These are phyloP conservation scores for Smithornis capensis DNA, from an alignment of 2,113 vertebrate species.

Conservation along the genomic window DNA sequence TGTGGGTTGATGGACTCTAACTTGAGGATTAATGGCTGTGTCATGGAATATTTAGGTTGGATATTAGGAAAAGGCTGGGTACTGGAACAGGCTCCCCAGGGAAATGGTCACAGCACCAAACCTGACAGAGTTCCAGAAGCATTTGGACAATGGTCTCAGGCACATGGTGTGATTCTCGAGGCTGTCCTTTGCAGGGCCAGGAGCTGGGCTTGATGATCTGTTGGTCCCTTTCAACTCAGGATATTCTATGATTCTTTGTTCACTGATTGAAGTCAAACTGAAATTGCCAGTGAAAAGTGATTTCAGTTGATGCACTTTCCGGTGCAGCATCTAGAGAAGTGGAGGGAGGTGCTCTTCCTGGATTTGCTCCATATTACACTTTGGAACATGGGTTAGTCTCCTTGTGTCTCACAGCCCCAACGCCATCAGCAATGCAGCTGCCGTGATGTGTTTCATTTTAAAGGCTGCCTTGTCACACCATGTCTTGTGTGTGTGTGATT, in stretches of 20 bases:
- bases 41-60: not conserved
- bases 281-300: not conserved
- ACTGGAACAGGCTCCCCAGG: not conserved
- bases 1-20: not conserved
- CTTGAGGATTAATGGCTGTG: not conserved
- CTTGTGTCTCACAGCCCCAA: not conserved
- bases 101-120: not conserved
- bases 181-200: not conserved
- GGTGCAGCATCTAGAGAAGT: not conserved
- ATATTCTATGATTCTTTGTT: not conserved
- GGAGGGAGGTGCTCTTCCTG: not conserved
- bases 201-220: rapidly evolving
- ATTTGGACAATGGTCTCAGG: not conserved
- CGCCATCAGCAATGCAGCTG: rapidly evolving
- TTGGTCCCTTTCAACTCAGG: not conserved
- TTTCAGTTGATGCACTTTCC: not conserved
- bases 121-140: not conserved
- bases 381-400: not conserved
- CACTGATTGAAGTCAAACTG: not conserved
- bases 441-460: not conserved
- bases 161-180: too few relatives aligned
- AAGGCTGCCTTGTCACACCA: not conserved
- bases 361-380: not conserved
- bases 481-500: not conserved
- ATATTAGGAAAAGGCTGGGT: not conserved